Evolutionary conservation across 2,888 invertebrate genomes (phyloP), one percentile per base, ranked within the genome.

Genomic region (Agrypnus murinus): DNA sequence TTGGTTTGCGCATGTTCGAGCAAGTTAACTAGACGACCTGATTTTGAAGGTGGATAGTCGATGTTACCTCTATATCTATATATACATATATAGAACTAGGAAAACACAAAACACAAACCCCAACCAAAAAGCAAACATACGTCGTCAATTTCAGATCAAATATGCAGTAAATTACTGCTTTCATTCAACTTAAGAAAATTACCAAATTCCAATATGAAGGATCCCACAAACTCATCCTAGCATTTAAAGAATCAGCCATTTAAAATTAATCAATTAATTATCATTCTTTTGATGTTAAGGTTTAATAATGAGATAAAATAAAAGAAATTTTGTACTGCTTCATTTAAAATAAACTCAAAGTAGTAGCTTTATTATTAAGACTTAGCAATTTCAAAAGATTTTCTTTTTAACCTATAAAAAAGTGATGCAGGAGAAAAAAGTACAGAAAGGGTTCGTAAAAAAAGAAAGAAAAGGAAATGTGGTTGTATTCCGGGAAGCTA

Each of bases 21-120:
- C 45, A 55, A 45, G 57, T 53, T 65, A 63, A 55, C 65, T 57
- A 19, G 65, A 45, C 65, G 65, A 57, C 65, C 65, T 31, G 19
- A 57, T 57, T 65, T 65, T 34, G 31, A 40, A 55, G 25, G 40
- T 65, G 31, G 65, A 46, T 17, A 45, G 25, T 12, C 57, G 36
- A 57, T 46, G 31, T 45, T 43, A 40, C 34, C 40, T 38, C n/a
- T 25, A 34, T 34, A n/a, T n/a, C n/a, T n/a, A n/a, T n/a, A n/a
- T n/a, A n/a, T n/a, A n/a, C n/a, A n/a, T n/a, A n/a, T n/a, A 8
- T 15, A 12, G 8, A n/a, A n/a, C 17, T 48, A 15, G 31, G 38
- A 38, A 12, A 36, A 19, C 10, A 50, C 50, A 46, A 46, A 46
- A 19, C 10, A 45, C 45, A 34, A 19, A 38, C 43, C 12, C 14